Evolutionary conservation across 2,113 vertebrate species (phyloP), one percentile per base, ranked within the genome.

Genomic region (Nothoprocta pentlandii): DNA sequence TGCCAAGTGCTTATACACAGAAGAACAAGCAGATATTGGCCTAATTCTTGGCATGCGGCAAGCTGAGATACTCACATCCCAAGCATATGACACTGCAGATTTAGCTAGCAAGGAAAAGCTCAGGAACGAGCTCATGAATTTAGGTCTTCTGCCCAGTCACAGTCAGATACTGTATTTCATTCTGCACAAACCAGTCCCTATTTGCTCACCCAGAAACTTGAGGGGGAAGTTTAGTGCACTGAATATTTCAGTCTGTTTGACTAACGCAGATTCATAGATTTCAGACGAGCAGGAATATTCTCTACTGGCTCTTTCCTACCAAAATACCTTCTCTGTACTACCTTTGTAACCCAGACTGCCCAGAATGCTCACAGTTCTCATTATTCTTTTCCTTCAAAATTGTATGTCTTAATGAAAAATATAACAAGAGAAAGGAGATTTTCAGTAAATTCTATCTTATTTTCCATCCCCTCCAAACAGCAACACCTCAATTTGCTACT

Each of bases 21-120:
- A 81, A 78, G 30, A 94, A 82, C 47, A 62, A 91, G 86, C 41
- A 82, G 32, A 73, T 73, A 80, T 23, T 91, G 82, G 58, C 74
- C 82, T 81, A 69, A 76, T 80, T 91, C 89, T 64, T 91, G 75
- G 64, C 69, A 82, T 1, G 0, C 59, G 81, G 59, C 81, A 92
- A 85, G 59, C 44, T 34, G 39, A 79, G 62, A 54, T 46, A 76
- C 17, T 87, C 23, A 10, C 34, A 11, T 80, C 56, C 87, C n/a
- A 30, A 92, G 66, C 59, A 9, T 32, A 16, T 44, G 47, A 92
- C 75, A 42, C 42, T 47, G 32, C 42, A 39, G 61, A 84, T 86
- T 91, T 58, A 63, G 74, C 62, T 49, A 32, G 85, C 14, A 32
- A 80, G 59, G 63, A 80, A 59, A 36, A 61, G 61, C 78, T 87